Base-by-base conservation (phyloP, 2,888 invertebrate species). In the Mythimna ferrago region DNA sequence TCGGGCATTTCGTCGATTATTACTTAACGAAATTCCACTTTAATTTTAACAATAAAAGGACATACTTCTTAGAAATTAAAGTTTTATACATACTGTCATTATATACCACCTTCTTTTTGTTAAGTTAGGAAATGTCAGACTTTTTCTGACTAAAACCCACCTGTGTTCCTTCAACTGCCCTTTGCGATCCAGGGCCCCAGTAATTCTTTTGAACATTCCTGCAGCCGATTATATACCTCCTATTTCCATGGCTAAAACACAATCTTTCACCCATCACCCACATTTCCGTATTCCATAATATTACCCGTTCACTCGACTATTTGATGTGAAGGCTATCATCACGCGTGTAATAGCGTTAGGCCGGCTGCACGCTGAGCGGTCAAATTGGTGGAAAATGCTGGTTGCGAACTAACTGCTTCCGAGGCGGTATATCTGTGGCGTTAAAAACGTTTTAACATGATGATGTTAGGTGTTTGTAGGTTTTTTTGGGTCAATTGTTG, bases 351-450 rank as follows among this genome's bases (percentile, higher is more conserved):
- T 79, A 67, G 82, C 65, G 73, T 73, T 66, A 76, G 76, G 63
- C 60, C 62, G 70, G 68, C 51, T 66, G 54, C 73, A 82, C 79
- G 82, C 60, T 21, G 78, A 81, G 79, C 83, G 76, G 78, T 80
- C 78, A 86, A 90, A 89, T 90, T 83, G 86, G 78, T 78, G 85
- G 81, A 89, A 90, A 90, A 86, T 85, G 82, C 80, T 68, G 67
- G 82, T 80, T 81, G 70, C 61, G 58, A 38, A 66, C 60, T 84
- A 86, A 85, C 82, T 76, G 84, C 82, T 84, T 82, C 87, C 84
- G 84, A 84, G 71, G 54, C 58, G 19, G 44, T 14, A 11, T 14
- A 19, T n/a, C 44, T 48, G 6, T 11, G 21, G 65, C n/a, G 10
- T 58, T 19, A 48, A 11, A 38, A 35, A 38, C 11, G 41, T 10